Evolutionary conservation across 92 coral and sea anemone species (phyloP).

Genomic region (Epizoanthus illoricatus): DNA sequence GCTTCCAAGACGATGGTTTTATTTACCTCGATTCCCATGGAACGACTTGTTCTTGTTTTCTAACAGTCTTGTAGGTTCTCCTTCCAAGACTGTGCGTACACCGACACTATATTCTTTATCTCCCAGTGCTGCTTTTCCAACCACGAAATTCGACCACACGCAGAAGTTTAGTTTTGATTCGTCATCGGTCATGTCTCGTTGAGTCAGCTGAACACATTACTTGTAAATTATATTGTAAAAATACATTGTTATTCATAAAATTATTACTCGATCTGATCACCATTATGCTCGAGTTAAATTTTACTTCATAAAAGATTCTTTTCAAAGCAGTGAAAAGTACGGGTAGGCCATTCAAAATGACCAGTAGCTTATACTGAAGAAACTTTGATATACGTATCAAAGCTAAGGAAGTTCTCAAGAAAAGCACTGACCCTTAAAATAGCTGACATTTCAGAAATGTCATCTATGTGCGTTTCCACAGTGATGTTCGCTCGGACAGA

Average conservation of each 20-base stretch:
- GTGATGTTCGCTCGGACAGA: conserved; percentile 38
- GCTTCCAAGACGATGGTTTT: conserved; percentile 69
- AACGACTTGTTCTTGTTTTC: not conserved
- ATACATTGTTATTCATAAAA: conserved; percentile 40
- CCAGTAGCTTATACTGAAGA: not conserved
- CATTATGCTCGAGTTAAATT: conserved; percentile 6
- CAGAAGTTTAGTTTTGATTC: conserved; percentile 19
- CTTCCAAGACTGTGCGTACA: not conserved
- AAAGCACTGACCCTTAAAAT: not conserved
- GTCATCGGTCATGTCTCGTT: conserved; percentile 44
- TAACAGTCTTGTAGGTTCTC: conserved; percentile 21
- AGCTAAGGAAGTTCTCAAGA: not conserved
- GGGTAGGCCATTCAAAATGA: not conserved
- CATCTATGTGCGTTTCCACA: conserved; percentile 30
- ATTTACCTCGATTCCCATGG: conserved; percentile 64
- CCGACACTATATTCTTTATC: not conserved
- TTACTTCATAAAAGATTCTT: not conserved
- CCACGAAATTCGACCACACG: conserved; percentile 15
- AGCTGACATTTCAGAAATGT: conserved; percentile 23
- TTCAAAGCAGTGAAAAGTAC: not conserved
- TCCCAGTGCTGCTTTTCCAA: conserved; percentile 1
- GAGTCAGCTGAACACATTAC: conserved; percentile 42
- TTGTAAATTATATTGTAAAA: conserved; percentile 45
- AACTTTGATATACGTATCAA: not conserved
- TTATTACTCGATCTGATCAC: conserved; percentile 18